phyloP scores from a whole-genome alignment of 2,888 invertebrate species.

The Reticulitermes lucifugus region DNA sequence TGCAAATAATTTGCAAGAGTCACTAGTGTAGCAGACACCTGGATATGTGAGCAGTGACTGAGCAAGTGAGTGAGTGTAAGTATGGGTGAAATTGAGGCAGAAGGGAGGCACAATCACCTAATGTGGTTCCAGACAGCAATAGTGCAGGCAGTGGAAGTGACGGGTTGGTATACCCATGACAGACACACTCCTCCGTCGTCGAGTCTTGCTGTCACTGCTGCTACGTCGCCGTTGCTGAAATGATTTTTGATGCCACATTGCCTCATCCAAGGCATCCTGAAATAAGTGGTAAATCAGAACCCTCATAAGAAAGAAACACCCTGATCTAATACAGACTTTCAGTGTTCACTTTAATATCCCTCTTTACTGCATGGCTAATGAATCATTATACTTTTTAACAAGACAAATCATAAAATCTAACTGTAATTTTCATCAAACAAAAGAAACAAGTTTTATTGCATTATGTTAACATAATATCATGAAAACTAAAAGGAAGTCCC shows the following conservation, averaged over 20 bases:
- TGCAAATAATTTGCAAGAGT: not conserved
- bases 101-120: constrained; percentile 27
- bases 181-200: constrained; percentile 46
- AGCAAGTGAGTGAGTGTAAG: not conserved
- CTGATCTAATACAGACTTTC: not conserved
- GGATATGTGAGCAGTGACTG: not conserved
- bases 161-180: constrained; percentile 46
- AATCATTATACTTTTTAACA: too few species aligned
- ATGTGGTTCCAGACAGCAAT: constrained; percentile 49
- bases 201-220: constrained; percentile 7
- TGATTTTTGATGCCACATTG: constrained; percentile 30
- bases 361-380: too few species aligned
- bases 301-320: not conserved
- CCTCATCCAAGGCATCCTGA: constrained; percentile 37
- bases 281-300: not conserved
- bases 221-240: not conserved
- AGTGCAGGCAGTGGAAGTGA: constrained; percentile 49
- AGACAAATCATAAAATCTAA: too few species aligned
- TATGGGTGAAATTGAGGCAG: not conserved
- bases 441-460: too few species aligned
- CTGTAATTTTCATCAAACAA: too few species aligned
- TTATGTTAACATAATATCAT: too few species aligned
- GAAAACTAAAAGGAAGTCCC: too few species aligned
- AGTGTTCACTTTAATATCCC: too few species aligned
- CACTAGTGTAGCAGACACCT: not conserved